Conservation (phyloP, 2,888 invertebrate genomes). For the Limulus polyphemus region DNA sequence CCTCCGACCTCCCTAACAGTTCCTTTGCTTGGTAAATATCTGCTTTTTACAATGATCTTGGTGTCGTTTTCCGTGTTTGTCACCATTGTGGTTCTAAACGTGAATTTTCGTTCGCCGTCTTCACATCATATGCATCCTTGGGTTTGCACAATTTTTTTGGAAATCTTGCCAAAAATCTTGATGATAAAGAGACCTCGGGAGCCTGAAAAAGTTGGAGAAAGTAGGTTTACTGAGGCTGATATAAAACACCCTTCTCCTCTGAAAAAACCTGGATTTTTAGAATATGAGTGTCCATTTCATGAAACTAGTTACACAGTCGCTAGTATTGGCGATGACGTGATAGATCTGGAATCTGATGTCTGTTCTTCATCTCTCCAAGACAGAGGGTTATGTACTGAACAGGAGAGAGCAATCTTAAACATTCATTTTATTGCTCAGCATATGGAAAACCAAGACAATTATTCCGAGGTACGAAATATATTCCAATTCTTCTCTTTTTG, state of each 20-base stretch:
- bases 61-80: constrained; percentile 87
- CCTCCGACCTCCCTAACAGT: constrained; percentile 94
- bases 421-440: constrained; percentile 90
- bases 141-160: constrained; percentile 76
- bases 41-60: constrained; percentile 90
- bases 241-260: constrained; percentile 16
- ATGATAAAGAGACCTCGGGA: constrained; percentile 85
- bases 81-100: constrained; percentile 83
- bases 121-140: constrained; percentile 88
- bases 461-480: constrained; percentile 66
- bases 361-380: constrained; percentile 6
- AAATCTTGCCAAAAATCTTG: constrained; percentile 76
- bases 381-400: constrained; percentile 18
- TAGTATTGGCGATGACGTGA: constrained; percentile 5
- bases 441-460: constrained; percentile 85
- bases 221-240: constrained; percentile 12
- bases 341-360: constrained; percentile 9
- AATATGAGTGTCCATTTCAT: constrained; percentile 17
- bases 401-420: constrained; percentile 79
- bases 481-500: background rate
- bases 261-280: constrained; percentile 17
- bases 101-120: constrained; percentile 63
- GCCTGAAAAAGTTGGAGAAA: constrained; percentile 7
- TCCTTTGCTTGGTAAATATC: constrained; percentile 85
- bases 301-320: background rate